Base-by-base conservation (phyloP, 2,888 invertebrate species). In the Odontocerum albicorne region DNA sequence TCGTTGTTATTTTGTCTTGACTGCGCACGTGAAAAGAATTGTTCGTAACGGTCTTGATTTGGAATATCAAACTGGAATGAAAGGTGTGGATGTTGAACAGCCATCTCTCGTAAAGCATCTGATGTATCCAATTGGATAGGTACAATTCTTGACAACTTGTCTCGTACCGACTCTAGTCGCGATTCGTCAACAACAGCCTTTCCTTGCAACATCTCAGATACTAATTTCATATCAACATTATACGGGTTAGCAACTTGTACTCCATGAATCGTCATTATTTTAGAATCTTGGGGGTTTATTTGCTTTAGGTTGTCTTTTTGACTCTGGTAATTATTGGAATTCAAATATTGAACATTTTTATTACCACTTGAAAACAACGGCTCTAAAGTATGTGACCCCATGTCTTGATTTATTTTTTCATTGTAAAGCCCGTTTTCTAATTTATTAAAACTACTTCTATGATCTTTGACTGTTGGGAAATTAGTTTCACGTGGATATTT, bases 211-310 rank as follows among this genome's bases (percentile, higher is more conserved):
- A 77, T 72, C 49, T 78, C 77, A 20, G 75, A 72, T 1, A 77
- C 74, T 35, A 77, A 63, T 65, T 75, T 76, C 2, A 79, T 64
- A 63, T 79, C 78, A 7, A 79, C 68, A 62, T 79, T 79, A 55
- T 72, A 79, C 10, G 79, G 79, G 61, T 79, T 79, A 2, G 73
- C 73, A n/a, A 79, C 73, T 68, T 74, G 73, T 55, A 75, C 72
- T 3, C 77, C 79, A 63, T 79, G 76, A 16, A 79, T 74, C 1
- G 72, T 76, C 2, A 77, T 71, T 39, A 77, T 6, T 16, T 22
- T 54, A n/a, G 49, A 22, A 17, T 47, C 51, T 10, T 33, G 33
- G 17, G 67, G 49, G 45, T 75, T 72, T 12, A 71, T 33, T 19
- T 58, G 56, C 21, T 58, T 58, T 16, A 42, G 43, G n/a, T 36